These are phyloP conservation scores for Microtus oregoni DNA, from an alignment of 2,113 vertebrate genomes.

Conservation along the genomic window DNA sequence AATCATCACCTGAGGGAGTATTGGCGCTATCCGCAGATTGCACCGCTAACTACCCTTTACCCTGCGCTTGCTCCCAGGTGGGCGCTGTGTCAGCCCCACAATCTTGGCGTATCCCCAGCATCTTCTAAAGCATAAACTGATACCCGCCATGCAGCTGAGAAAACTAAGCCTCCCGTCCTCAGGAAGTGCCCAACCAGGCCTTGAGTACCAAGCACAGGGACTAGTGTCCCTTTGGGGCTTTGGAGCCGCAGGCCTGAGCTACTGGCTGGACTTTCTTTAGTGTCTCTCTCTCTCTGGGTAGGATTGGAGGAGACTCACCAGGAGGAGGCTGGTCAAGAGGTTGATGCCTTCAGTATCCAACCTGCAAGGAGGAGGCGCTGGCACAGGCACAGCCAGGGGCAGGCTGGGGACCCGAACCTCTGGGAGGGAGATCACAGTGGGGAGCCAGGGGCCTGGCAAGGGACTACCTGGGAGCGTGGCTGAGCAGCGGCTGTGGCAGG, in stretches of 20 bases:
- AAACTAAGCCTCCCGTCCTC: neutral
- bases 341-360: constrained; percentile 95
- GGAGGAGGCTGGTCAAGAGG: constrained; percentile 90
- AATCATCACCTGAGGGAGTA: neutral
- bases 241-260: neutral
- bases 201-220: neutral
- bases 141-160: neutral
- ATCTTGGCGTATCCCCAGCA: neutral
- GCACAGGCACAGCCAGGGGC: neutral
- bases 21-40: neutral
- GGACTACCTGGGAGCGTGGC: constrained; percentile 94
- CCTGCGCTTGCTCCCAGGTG: neutral
- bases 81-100: fast-evolving
- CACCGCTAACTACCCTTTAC: neutral
- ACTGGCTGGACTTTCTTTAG: neutral
- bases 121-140: neutral
- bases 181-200: neutral
- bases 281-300: too few species aligned
- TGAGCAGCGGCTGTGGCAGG: constrained; percentile 93
- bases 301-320: constrained; percentile 86
- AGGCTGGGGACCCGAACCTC: neutral
- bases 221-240: fast-evolving
- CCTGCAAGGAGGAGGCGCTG: constrained; percentile 83
- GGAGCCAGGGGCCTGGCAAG: neutral
- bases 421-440: neutral